Conservation (phyloP, 1,140 invertebrate genomes). For the Drosophila busckii region DNA sequence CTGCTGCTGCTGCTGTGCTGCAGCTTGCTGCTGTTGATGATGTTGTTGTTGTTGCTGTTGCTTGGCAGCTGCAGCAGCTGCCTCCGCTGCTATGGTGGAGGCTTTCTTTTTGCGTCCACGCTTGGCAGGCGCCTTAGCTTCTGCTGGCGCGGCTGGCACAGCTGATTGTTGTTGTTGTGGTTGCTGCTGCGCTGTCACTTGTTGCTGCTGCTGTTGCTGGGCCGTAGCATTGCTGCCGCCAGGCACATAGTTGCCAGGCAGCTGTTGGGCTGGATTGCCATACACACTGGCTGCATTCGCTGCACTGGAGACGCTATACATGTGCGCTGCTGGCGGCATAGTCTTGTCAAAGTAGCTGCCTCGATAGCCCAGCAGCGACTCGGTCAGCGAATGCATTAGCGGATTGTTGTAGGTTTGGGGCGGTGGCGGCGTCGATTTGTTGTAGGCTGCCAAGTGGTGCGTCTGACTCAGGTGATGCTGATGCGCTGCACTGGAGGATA, state of each 20-base stretch:
- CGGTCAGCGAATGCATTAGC: slow-evolving; percentile 53
- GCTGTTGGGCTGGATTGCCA: slow-evolving; percentile 62
- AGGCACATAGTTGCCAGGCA: slow-evolving; percentile 66
- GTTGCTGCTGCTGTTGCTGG: slow-evolving; percentile 31
- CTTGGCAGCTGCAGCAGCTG: slow-evolving; percentile 40
- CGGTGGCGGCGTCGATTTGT: slow-evolving; percentile 63
- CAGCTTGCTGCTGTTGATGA: slow-evolving; percentile 42
- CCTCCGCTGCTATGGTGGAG: slow-evolving; percentile 59
- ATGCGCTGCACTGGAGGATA: slow-evolving; percentile 43
- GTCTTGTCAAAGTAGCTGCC: slow-evolving; percentile 72
- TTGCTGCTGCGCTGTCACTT: slow-evolving; percentile 6
- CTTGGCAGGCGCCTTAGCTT: slow-evolving; percentile 71
- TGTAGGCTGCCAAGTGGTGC: slow-evolving; percentile 69
- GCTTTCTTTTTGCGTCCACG: slow-evolving; percentile 73
- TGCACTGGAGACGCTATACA: slow-evolving; percentile 55
- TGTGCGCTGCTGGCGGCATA: slow-evolving; percentile 74
- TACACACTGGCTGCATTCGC: slow-evolving; percentile 48
- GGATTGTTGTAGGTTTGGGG: slow-evolving; percentile 75
- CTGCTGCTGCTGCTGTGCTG: slow-evolving; percentile 38
- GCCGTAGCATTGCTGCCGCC: slow-evolving; percentile 37
- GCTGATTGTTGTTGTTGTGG: slow-evolving; percentile 12
- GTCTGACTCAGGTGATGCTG: slow-evolving; percentile 70
- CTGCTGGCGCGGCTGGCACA: slow-evolving; percentile 11
- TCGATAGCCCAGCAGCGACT: slow-evolving; percentile 57
- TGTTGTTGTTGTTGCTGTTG: slow-evolving; percentile 35